Evolutionary conservation across 2,797 vertebrate species (phyloP), one percentile per base, ranked within the genome.

Genomic region (Otolemur crassicaudatus): DNA sequence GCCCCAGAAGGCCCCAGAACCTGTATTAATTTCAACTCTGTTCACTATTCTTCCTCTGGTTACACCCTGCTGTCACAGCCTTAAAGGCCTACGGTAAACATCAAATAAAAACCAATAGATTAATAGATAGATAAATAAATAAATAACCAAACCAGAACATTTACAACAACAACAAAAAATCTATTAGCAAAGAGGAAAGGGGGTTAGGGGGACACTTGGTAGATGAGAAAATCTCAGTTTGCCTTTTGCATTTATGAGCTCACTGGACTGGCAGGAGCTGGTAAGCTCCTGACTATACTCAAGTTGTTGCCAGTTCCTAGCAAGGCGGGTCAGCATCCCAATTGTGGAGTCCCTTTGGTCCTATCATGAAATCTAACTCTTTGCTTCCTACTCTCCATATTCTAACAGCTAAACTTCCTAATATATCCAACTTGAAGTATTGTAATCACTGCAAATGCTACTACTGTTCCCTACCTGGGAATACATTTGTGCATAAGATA

Each of bases 61-160:
- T 87, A 97, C 76, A 95, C 75, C 49, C 85, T 89, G 94, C 90
- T 97, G 88, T 95, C 94, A 97, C 34, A 97, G 96, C 97, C 97
- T 95, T 98, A 97, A 95, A 97, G 96, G 97, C 96, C 70, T 88
- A 96, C 87, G 75, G 61, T 95, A 94, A 95, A 90, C 27, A 95
- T 91, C 85, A 97, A 89, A 92, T 96, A 87, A 80, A 60, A 96
- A 95, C 65, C 75, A 75, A 96, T 70, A 94, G 87, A 72, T 87
- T 27, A 94, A 79, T 86, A 73, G 20, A 93, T 90, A 75, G 46
- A 92, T 61, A 61, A 79, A 83, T 92, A 82, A 87, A 95, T 93
- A 56, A 96, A 96, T 90, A 96, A 97, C 67, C 94, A 94, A 95
- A 97, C 72, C 76, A 97, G 96, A 93, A 96, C 89, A 91, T 84